Percentiles rank a stretch among this genome's conserved stretches.
Conservation (phyloP, 2,888 invertebrate genomes). For the Acrobeloides nanus region DNA sequence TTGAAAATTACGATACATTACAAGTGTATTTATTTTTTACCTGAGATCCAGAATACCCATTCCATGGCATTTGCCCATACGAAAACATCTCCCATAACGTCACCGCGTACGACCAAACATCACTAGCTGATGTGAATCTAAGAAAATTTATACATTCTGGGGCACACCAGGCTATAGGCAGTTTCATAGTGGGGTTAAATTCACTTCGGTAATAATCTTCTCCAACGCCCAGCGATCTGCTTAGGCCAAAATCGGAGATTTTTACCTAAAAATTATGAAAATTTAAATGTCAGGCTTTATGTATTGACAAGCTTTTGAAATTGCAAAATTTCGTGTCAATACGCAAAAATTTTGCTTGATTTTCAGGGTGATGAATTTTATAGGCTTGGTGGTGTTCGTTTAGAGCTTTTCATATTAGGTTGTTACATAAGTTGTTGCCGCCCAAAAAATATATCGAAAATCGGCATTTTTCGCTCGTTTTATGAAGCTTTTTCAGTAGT, state of each 20-base stretch:
- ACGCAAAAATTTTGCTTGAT: too few relatives aligned
- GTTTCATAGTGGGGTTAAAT: conserved; percentile 88
- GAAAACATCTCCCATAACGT: conserved; percentile 99
- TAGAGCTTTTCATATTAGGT: too few relatives aligned
- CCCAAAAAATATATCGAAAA: too few relatives aligned
- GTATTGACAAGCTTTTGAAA: conserved; percentile 1
- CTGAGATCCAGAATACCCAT: conserved; percentile 82
- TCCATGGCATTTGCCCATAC: conserved; percentile 97
- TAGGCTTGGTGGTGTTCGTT: too few relatives aligned
- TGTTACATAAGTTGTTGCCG: too few relatives aligned
- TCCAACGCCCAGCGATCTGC: conserved; percentile 86
- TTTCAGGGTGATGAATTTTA: too few relatives aligned
- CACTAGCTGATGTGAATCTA: conserved; percentile 88
- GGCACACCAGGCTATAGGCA: conserved; percentile 97
- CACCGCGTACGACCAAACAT: conserved; percentile 95
- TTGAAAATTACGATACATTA: not conserved
- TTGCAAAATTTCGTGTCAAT: too few relatives aligned
- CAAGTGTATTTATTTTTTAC: conserved; percentile 20
- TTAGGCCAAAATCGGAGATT: conserved; percentile 94
- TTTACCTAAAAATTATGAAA: conserved; percentile 63
- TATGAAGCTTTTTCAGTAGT: too few relatives aligned
- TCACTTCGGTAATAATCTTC: conserved; percentile 98
- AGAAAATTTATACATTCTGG: conserved; percentile 93
- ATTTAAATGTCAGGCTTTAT: not conserved
- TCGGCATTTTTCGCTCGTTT: too few relatives aligned